Conservation (phyloP, 2,797 vertebrate genomes). For the Myoxocephalus aenaeus region DNA sequence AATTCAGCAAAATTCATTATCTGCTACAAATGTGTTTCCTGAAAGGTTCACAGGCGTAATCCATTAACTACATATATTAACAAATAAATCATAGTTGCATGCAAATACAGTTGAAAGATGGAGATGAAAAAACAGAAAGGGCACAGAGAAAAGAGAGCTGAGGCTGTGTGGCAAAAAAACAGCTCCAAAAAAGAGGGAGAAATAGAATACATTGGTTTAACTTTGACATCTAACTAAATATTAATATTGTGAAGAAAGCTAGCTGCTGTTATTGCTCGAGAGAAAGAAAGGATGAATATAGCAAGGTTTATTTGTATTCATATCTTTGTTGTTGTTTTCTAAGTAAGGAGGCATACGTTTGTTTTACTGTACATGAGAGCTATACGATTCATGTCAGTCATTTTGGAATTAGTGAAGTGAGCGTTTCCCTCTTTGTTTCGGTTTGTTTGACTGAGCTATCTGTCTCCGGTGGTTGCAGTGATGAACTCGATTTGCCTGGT, state of each 20-base stretch:
- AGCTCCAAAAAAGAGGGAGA: not conserved
- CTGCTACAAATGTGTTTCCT: not conserved
- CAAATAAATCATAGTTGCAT: constrained; percentile 3
- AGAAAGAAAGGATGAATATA: too few relatives aligned
- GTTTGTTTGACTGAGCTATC: not conserved
- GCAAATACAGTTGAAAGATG: constrained; percentile 17
- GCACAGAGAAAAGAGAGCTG: not conserved
- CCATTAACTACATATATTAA: constrained; percentile 26
- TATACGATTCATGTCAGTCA: not conserved
- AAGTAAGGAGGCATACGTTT: not conserved
- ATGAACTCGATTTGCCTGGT: not conserved
- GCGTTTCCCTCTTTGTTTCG: not conserved
- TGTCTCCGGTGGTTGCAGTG: constrained; percentile 12
- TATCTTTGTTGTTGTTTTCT: not conserved
- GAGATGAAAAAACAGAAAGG: not conserved
- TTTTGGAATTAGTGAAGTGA: not conserved
- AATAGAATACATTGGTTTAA: not conserved
- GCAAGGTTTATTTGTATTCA: not conserved
- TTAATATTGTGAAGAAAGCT: constrained; percentile 6
- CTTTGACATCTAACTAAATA: not conserved
- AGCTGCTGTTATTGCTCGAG: not conserved
- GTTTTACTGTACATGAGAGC: not conserved
- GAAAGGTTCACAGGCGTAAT: not conserved
- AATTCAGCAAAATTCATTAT: constrained; percentile 16
- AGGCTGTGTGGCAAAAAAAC: not conserved